These are phyloP conservation scores for Caenorhabditis sp. DNA, from an alignment of 2,888 invertebrate genomes.

Conservation along the genomic window DNA sequence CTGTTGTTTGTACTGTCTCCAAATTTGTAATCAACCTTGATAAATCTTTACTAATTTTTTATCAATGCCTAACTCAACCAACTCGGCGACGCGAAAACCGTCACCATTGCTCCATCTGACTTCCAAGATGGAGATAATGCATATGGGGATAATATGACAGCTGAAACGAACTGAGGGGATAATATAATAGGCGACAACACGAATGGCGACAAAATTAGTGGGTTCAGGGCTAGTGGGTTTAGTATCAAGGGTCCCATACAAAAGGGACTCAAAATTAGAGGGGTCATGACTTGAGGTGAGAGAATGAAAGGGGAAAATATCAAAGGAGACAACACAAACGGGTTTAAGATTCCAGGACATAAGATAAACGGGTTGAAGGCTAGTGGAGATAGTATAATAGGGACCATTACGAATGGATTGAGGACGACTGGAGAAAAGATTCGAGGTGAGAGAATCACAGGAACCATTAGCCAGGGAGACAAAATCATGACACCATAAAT, in stretches of 20 bases:
- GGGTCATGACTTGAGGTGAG: conserved; percentile 74
- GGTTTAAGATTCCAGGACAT: conserved; percentile 69
- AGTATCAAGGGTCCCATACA: conserved; percentile 65
- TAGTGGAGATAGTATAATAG: conserved; percentile 73
- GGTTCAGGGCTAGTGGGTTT: conserved; percentile 65
- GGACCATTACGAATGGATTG: conserved; percentile 70
- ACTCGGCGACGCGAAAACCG: conserved; percentile 68
- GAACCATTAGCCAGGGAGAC: conserved; percentile 75
- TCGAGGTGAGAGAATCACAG: conserved; percentile 67
- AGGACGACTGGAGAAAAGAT: conserved; percentile 64
- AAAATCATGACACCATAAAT: conserved; percentile 64
- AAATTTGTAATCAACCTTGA: neutral
- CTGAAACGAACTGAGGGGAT: conserved; percentile 68
- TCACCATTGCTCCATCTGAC: conserved; percentile 58
- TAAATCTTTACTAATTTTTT: neutral
- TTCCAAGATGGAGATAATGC: conserved; percentile 65
- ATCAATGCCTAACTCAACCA: conserved; percentile 53
- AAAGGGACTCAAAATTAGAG: conserved; percentile 73
- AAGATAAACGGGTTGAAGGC: conserved; percentile 72
- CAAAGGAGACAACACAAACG: conserved; percentile 68
- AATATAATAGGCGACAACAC: conserved; percentile 75
- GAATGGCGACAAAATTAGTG: conserved; percentile 71
- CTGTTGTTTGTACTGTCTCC: neutral
- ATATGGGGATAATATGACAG: conserved; percentile 67
- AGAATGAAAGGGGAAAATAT: conserved; percentile 73